Conservation (phyloP, 2,888 invertebrate species). For the Drosophila mettleri region DNA sequence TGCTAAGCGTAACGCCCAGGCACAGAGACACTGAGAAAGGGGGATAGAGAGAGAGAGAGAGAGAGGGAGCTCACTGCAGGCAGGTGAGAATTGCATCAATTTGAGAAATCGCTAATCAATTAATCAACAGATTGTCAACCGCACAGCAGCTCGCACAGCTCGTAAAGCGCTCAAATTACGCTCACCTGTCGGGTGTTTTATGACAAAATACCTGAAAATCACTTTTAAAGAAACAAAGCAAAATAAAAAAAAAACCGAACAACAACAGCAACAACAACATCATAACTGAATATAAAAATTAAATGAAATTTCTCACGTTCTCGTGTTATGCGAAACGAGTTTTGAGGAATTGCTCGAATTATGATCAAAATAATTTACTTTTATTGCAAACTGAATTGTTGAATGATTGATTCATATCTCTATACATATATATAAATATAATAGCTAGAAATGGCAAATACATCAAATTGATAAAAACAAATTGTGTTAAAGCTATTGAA, state of each 20-base stretch:
- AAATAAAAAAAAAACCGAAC: constrained; percentile 8
- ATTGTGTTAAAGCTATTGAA: background rate
- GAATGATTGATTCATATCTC: constrained; percentile 30
- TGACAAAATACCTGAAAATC: constrained; percentile 61
- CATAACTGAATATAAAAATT: constrained; percentile 10
- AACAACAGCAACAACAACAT: background rate
- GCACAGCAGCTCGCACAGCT: constrained; percentile 32
- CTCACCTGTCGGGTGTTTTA: constrained; percentile 62
- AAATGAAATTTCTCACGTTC: constrained; percentile 55
- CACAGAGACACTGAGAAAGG: background rate
- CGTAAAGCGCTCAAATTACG: constrained; percentile 54
- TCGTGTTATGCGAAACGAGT: constrained; percentile 50
- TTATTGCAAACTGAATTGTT: constrained; percentile 31
- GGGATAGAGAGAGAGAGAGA: background rate
- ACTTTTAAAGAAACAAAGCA: constrained; percentile 43
- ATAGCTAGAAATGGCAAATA: background rate
- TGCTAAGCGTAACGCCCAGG: constrained; percentile 47
- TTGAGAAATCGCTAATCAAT: constrained; percentile 53
- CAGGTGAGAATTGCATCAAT: constrained; percentile 43
- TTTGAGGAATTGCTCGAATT: constrained; percentile 34
- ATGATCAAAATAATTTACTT: constrained; percentile 48
- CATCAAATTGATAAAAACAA: background rate
- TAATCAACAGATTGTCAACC: constrained; percentile 58
- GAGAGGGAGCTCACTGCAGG: background rate
- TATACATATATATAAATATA: background rate